Evolutionary conservation across 2,888 invertebrate species (phyloP).

Genomic region (Microplitis manilae): DNA sequence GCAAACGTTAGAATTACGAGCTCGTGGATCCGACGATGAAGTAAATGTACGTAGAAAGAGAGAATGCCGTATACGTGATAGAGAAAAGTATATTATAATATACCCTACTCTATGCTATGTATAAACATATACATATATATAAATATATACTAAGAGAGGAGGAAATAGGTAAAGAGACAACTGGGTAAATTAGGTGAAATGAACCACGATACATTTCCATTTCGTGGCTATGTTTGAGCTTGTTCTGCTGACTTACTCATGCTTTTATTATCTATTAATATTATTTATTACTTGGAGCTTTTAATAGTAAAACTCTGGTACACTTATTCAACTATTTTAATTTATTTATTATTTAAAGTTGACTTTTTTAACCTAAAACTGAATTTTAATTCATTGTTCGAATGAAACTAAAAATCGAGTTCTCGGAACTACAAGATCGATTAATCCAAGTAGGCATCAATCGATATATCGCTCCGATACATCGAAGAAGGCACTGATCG

Average conservation of each 20-base stretch:
- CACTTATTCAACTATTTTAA: too few species aligned
- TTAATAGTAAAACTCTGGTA: too few species aligned
- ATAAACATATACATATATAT: not conserved
- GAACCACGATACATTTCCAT: conserved; percentile 27
- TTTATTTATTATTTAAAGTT: too few species aligned
- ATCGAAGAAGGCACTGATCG: too few species aligned
- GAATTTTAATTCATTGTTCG: too few species aligned
- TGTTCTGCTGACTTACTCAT: not conserved
- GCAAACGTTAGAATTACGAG: conserved; percentile 15
- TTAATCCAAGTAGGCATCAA: too few species aligned
- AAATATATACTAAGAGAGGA: not conserved
- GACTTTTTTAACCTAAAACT: too few species aligned
- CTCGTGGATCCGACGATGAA: conserved; percentile 17
- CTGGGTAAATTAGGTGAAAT: conserved; percentile 42
- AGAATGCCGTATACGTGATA: not conserved
- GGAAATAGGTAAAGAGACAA: conserved; percentile 36
- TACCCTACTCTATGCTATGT: not conserved
- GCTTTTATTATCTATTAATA: too few species aligned
- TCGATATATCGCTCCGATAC: too few species aligned
- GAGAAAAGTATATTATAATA: not conserved
- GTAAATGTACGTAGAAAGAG: conserved; percentile 11
- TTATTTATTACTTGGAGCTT: too few species aligned
- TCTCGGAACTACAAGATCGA: too few species aligned
- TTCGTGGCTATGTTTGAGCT: conserved; percentile 3
- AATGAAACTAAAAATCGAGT: too few species aligned